Base-by-base conservation (phyloP, 2,888 invertebrate species). In the Caenorhabditis sp. region DNA sequence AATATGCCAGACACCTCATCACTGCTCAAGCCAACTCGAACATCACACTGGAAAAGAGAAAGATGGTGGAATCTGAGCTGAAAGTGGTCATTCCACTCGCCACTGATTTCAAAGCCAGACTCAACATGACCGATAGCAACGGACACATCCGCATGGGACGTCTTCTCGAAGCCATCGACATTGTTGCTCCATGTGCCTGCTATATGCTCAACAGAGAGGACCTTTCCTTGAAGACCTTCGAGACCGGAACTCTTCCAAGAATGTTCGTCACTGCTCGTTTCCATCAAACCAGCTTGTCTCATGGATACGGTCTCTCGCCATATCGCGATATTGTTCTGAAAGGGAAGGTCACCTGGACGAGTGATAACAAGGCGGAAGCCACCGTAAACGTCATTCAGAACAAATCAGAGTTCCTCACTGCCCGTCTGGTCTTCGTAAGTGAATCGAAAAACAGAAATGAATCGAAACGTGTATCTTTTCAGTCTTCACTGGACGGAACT, bases 291-390 rank as follows among this genome's bases (percentile, higher is more conserved):
- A 49, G 31, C 22, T 35, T 80, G 19, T 31, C 59, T 19, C 41
- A 66, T 41, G 68, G 75, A 16, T 59, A 72, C 44, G 64, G 49
- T 6, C 51, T 80, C 12, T 68, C 68, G 28, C 76, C 79, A 24
- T 79, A 75, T 44, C 56, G 73, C 12, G 80, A 84, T 68, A 68
- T 81, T 35, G 54, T 77, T 14, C 19, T 84, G 26, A 58, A 59
- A 31, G 72, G 77, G 51, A 84, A 84, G 47, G 84, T 84, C 19
- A 76, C 80, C 5, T 84, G 84, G 84, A 80, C 84, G 6, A 64
- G 76, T 26, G 72, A 69, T 24, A 56, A 44, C 44, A 58, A 75
- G 16, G 69, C 80, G 12, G 84, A 84, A 38, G 80, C 75, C 22
- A 75, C 80, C 19, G 79, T 84, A 10, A 51, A 64, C 47, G 84